A percentile compares a stretch with the other conserved stretches of the same genome.
These are phyloP conservation scores for Eulemur rufifrons DNA, from an alignment of 2,113 vertebrate genomes.

Conservation along the genomic window DNA sequence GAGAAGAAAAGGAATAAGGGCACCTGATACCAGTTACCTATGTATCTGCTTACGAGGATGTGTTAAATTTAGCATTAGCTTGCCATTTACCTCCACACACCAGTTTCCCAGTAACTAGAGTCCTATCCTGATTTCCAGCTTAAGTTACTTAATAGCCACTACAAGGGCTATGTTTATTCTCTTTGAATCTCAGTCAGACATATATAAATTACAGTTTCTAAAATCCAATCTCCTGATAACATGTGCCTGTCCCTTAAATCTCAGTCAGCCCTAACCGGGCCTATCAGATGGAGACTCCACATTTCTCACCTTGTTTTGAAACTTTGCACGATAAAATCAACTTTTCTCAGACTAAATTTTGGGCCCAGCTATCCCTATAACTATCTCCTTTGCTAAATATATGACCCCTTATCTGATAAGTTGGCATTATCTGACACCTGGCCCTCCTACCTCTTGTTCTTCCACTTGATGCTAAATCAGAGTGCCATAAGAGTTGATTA, in stretches of 20 bases:
- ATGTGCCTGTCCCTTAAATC: not conserved
- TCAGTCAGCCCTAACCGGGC: not conserved
- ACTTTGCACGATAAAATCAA: not conserved
- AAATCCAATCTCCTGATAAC: not conserved
- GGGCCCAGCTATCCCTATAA: not conserved
- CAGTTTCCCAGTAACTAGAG: not conserved
- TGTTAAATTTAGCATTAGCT: not conserved
- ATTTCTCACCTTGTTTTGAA: not conserved
- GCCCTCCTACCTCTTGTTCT: not conserved
- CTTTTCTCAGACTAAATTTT: not conserved
- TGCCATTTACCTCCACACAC: not conserved
- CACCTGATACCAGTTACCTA: fast-evolving
- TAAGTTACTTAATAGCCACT: not conserved
- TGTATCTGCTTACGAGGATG: not conserved
- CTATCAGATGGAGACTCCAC: not conserved
- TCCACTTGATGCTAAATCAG: not conserved
- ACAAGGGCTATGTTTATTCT: not conserved
- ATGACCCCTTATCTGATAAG: not conserved
- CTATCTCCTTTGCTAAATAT: not conserved
- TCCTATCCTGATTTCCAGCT: not conserved
- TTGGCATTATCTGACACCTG: not conserved
- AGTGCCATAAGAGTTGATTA: not conserved
- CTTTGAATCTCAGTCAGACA: not conserved
- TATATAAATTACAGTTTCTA: not conserved
- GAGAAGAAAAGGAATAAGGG: not conserved